Conservation (phyloP, 2,113 vertebrate genomes). For the Vidua macroura region DNA sequence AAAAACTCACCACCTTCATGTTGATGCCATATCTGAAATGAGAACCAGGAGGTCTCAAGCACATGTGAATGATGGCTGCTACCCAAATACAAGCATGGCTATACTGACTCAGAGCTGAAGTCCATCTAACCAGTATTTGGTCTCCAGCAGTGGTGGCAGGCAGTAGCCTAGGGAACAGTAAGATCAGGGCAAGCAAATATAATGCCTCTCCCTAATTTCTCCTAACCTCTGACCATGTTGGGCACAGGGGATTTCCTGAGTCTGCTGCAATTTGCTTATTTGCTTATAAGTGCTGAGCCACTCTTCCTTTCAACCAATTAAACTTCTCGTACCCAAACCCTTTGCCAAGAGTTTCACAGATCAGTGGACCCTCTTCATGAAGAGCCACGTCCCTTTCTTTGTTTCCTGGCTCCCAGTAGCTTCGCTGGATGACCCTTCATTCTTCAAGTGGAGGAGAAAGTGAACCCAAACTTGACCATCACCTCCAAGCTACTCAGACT, state of each 20-base stretch:
- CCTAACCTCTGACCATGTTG: neutral
- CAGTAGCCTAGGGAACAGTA: constrained; percentile 14
- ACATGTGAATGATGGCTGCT: neutral
- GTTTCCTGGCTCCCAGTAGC: neutral
- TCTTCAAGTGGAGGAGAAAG: neutral
- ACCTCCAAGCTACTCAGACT: neutral
- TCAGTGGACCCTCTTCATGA: neutral
- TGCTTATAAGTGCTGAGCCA: neutral
- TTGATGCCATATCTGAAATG: neutral
- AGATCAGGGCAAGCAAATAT: neutral
- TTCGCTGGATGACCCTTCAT: neutral
- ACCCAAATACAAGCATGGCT: neutral
- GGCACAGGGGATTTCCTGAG: neutral
- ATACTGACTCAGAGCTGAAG: neutral
- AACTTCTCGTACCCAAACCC: neutral
- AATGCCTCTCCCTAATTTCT: neutral
- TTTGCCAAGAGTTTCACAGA: neutral
- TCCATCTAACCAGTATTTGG: neutral
- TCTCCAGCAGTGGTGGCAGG: neutral
- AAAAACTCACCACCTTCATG: neutral
- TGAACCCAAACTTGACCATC: neutral
- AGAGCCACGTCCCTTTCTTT: neutral
- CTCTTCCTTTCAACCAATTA: neutral
- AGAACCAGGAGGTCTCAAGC: neutral
- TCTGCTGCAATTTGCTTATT: neutral